Percentiles rank a stretch among this genome's conserved stretches.
Evolutionary conservation across 1,140 invertebrate genomes (phyloP).

Genomic region (Drosophila teissieri): DNA sequence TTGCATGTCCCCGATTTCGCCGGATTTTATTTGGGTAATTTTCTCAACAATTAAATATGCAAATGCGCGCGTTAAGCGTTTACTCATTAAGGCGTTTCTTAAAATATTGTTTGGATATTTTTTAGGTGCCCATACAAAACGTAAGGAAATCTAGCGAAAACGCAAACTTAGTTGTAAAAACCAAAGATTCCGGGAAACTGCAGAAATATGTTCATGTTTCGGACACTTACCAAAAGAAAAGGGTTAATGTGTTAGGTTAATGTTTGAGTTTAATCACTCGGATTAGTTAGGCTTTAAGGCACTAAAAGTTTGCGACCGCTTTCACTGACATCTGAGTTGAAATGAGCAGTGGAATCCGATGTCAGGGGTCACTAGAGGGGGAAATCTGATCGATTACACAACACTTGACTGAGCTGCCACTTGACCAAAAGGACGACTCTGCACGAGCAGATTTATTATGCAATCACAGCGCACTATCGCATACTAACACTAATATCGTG

Average conservation of each 20-base stretch:
- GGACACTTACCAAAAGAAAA: no score
- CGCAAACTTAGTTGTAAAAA: no score
- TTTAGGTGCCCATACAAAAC: no score
- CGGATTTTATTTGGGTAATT: slow-evolving; percentile 54
- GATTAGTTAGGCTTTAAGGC: no score
- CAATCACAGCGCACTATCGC: no score
- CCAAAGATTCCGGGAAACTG: not conserved
- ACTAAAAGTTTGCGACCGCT: not conserved
- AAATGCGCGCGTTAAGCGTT: slow-evolving; percentile 59
- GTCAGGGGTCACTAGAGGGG: no score
- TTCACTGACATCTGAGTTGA: not conserved
- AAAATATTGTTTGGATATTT: slow-evolving; percentile 17
- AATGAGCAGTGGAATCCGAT: not conserved
- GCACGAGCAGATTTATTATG: not conserved
- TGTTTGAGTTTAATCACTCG: no score
- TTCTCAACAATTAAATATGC: slow-evolving; percentile 76
- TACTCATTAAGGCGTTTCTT: slow-evolving; percentile 19
- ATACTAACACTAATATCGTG: no score
- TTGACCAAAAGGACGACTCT: not conserved
- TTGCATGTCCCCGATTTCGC: slow-evolving; percentile 10
- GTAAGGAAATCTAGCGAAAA: not conserved
- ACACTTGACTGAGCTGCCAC: no score
- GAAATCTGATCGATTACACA: no score
- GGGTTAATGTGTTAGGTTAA: no score
- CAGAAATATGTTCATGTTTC: not conserved